Evolutionary conservation across 1,140 invertebrate genomes (phyloP).

Genomic region (Phortica variegata): DNA sequence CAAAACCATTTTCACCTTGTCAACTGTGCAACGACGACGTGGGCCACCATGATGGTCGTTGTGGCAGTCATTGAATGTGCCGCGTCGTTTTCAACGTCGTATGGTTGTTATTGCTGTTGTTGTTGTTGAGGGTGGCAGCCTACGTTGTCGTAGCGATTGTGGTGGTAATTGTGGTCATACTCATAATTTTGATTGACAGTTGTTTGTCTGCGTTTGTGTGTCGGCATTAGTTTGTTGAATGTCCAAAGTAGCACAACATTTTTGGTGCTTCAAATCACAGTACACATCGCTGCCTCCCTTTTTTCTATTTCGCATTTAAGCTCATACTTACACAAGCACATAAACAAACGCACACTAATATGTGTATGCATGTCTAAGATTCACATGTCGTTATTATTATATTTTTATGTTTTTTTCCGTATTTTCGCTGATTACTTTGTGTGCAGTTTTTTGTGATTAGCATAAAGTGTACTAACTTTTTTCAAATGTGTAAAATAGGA

Average conservation of each 20-base stretch:
- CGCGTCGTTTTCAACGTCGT: too few relatives aligned
- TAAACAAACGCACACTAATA: too few relatives aligned
- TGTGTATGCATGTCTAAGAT: too few relatives aligned
- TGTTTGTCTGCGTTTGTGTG: background rate
- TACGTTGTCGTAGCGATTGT: constrained; percentile 8
- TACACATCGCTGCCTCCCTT: background rate
- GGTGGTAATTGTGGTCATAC: too few relatives aligned
- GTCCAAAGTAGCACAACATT: constrained; percentile 26
- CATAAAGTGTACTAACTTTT: too few relatives aligned
- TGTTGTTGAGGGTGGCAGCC: constrained; percentile 13
- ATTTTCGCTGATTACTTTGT: too few relatives aligned
- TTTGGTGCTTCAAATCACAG: constrained; percentile 35
- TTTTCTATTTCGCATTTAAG: constrained; percentile 13
- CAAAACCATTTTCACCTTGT: constrained; percentile 20
- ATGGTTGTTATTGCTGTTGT: too few relatives aligned
- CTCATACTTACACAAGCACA: background rate
- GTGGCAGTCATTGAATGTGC: constrained; percentile 5
- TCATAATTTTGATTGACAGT: constrained; percentile 52
- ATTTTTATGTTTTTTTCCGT: too few relatives aligned
- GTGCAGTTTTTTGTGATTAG: too few relatives aligned
- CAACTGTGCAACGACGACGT: background rate
- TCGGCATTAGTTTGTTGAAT: constrained; percentile 4
- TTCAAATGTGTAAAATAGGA: too few relatives aligned
- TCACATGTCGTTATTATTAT: constrained; percentile 23
- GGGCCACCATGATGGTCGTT: background rate